Percentiles rank a stretch among this genome's conserved stretches.
phyloP scores from a whole-genome alignment of 2,113 vertebrate species.

The Vicugna pacos region DNA sequence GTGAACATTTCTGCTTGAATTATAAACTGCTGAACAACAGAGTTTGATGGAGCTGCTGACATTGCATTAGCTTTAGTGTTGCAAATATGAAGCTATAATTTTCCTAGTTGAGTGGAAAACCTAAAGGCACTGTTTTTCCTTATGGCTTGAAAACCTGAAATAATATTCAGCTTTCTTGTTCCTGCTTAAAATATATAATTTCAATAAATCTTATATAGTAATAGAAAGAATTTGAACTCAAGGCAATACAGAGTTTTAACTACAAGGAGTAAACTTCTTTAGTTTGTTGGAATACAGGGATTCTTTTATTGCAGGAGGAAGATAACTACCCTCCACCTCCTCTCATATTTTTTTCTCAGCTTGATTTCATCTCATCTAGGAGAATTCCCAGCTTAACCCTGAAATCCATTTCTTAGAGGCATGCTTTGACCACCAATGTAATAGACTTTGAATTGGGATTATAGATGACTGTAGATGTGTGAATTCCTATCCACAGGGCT shows the following conservation, averaged over 20 bases:
- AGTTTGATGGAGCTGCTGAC: conserved; percentile 85
- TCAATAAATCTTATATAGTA: conserved; percentile 85
- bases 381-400: conserved; percentile 44
- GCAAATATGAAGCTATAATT: conserved; percentile 86
- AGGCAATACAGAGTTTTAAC: conserved; percentile 65
- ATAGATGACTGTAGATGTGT: background rate
- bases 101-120: conserved; percentile 81
- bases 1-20: conserved; percentile 78
- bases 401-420: background rate
- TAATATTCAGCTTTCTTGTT: conserved; percentile 81
- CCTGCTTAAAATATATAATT: conserved; percentile 80
- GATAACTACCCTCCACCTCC: background rate
- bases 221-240: conserved; percentile 78
- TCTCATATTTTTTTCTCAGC: background rate
- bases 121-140: conserved; percentile 76
- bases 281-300: conserved; percentile 5
- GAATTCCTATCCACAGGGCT: background rate
- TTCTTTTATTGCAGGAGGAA: background rate
- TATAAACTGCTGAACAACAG: conserved; percentile 83
- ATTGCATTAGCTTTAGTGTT: conserved; percentile 83
- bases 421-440: background rate
- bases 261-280: conserved; percentile 25
- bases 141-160: conserved; percentile 81
- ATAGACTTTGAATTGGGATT: background rate
- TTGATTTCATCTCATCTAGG: conserved; percentile 34